A percentile compares a stretch with the other conserved stretches of the same genome.
These are phyloP conservation scores for Antidorcas marsupialis DNA, from an alignment of 2,113 vertebrate species.

Conservation along the genomic window DNA sequence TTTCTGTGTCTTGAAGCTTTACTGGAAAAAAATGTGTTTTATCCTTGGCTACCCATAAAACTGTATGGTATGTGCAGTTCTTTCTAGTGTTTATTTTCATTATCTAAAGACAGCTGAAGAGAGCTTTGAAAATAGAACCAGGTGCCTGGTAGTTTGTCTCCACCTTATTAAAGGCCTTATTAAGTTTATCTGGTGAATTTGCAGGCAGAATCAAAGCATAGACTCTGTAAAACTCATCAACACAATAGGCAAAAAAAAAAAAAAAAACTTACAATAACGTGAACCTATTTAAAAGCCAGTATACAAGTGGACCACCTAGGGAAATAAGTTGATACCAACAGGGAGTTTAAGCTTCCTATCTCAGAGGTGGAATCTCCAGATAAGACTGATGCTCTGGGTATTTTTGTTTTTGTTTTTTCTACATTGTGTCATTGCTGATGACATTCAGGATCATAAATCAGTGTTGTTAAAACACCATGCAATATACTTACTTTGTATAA, in stretches of 20 bases:
- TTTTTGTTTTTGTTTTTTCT: neutral
- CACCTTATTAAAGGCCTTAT: neutral
- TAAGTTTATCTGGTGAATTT: neutral
- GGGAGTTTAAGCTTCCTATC: neutral
- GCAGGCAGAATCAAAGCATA: neutral
- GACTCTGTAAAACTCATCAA: neutral
- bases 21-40: neutral
- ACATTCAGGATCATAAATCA: neutral
- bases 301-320: neutral
- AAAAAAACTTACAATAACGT: neutral
- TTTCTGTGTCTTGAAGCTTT: constrained; percentile 4
- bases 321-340: neutral
- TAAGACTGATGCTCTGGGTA: neutral
- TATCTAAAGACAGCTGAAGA: neutral
- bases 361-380: neutral
- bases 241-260: neutral
- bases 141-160: neutral
- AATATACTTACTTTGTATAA: neutral
- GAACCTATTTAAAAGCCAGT: neutral
- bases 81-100: neutral
- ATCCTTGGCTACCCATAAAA: neutral
- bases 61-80: neutral
- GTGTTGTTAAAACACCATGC: neutral
- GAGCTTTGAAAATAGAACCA: neutral
- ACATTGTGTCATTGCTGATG: neutral